These are phyloP conservation scores for Pogonocherus hispidulus DNA, from an alignment of 2,888 invertebrate species.

Conservation along the genomic window DNA sequence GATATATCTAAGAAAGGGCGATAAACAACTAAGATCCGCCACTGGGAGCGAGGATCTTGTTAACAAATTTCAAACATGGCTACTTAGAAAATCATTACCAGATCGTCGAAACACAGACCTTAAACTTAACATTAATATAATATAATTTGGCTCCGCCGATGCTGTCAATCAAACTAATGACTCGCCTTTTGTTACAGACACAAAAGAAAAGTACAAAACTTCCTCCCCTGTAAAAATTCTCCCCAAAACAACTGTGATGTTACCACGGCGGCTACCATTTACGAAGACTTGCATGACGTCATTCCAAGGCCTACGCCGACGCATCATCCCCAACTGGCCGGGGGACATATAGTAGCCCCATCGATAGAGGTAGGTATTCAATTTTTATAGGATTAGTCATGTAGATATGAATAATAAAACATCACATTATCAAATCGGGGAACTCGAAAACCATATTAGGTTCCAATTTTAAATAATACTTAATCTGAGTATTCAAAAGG, in stretches of 20 bases:
- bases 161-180: slow-evolving; percentile 26
- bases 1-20: too few species aligned
- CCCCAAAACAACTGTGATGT: slow-evolving; percentile 72
- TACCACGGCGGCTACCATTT: slow-evolving; percentile 75
- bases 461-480: too few species aligned
- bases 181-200: slow-evolving; percentile 75
- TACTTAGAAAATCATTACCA: slow-evolving; percentile 16
- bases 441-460: too few species aligned
- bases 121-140: neutral
- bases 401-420: too few species aligned
- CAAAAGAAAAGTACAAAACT: slow-evolving; percentile 88
- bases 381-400: neutral
- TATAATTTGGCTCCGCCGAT: slow-evolving; percentile 14
- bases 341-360: slow-evolving; percentile 67
- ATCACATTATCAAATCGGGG: too few species aligned
- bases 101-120: slow-evolving; percentile 14
- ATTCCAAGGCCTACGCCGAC: slow-evolving; percentile 69
- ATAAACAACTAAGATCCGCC: too few species aligned
- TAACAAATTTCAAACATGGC: slow-evolving; percentile 17
- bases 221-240: slow-evolving; percentile 86
- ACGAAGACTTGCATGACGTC: slow-evolving; percentile 84
- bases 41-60: neutral
- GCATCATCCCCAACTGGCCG: slow-evolving; percentile 64
- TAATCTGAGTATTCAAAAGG: too few species aligned
- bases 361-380: slow-evolving; percentile 68